Percentiles rank a stretch among this genome's conserved stretches.
Evolutionary conservation across 2,888 invertebrate species (phyloP).

Genomic region (Hyposoter dolosus): DNA sequence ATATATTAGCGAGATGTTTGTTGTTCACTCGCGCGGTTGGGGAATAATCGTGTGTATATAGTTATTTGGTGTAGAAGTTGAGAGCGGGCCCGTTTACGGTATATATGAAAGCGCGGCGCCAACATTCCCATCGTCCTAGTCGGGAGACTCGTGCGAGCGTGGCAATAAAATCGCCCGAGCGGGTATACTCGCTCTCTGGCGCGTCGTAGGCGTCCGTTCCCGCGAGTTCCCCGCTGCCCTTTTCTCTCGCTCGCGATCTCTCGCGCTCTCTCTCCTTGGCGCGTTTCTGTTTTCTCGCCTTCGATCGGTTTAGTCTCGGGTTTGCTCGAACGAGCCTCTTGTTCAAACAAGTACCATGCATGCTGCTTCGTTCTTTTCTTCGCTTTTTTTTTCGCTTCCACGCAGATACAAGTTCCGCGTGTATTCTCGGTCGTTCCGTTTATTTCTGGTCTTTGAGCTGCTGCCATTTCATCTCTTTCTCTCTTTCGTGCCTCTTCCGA

Average conservation of each 20-base stretch:
- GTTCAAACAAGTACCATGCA: slow-evolving; percentile 60
- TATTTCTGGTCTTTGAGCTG: slow-evolving; percentile 28
- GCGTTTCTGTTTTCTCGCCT: slow-evolving; percentile 55
- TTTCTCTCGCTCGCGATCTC: slow-evolving; percentile 38
- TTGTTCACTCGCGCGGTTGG: background rate
- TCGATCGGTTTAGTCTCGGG: slow-evolving; percentile 55
- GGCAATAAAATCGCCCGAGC: slow-evolving; percentile 71
- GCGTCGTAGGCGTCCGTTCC: slow-evolving; percentile 59
- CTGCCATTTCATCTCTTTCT: slow-evolving; percentile 15
- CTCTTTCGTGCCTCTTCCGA: slow-evolving; percentile 1
- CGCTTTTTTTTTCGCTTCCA: background rate
- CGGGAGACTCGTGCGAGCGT: slow-evolving; percentile 62
- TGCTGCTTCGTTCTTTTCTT: slow-evolving; percentile 16
- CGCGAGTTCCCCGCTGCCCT: slow-evolving; percentile 18
- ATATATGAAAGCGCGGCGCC: slow-evolving; percentile 79
- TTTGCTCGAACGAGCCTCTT: slow-evolving; percentile 59
- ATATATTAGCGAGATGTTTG: slow-evolving; percentile 11
- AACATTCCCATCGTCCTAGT: slow-evolving; percentile 80
- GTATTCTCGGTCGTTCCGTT: slow-evolving; percentile 51
- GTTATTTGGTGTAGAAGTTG: background rate
- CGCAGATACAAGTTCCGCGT: slow-evolving; percentile 52
- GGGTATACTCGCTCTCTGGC: slow-evolving; percentile 27
- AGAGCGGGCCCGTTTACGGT: slow-evolving; percentile 1
- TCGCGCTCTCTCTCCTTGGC: slow-evolving; percentile 27
- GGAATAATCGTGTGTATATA: slow-evolving; percentile 16